phyloP scores from a whole-genome alignment of 2,797 vertebrate genomes.

The Meriones psammophilus region DNA sequence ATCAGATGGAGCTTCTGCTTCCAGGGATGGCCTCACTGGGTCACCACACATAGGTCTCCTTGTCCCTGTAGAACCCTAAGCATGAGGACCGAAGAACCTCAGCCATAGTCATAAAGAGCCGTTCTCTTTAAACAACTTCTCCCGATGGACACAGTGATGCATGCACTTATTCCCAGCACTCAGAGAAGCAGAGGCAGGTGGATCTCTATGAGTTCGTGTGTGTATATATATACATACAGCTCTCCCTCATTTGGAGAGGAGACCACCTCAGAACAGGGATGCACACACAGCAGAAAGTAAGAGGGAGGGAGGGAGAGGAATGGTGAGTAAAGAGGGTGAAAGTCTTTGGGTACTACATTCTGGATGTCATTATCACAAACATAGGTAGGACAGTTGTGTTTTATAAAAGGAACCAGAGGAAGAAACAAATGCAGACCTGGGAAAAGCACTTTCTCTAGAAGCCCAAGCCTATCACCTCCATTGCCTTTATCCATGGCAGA shows the following conservation, averaged over 20 bases:
- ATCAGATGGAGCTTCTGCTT: not conserved
- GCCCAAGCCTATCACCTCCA: not conserved
- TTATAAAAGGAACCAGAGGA: not conserved
- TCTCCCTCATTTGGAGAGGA: not conserved
- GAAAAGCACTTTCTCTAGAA: not conserved
- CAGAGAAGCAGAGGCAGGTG: too few relatives aligned
- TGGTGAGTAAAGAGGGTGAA: not conserved
- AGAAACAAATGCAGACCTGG: not conserved
- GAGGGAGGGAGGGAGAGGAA: not conserved
- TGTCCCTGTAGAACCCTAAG: too few relatives aligned
- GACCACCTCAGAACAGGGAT: constrained; percentile 22
- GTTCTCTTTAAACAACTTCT: not conserved
- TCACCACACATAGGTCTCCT: not conserved
- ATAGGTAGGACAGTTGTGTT: not conserved
- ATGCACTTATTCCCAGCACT: too few relatives aligned
- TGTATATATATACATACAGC: not conserved
- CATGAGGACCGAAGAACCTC: not conserved
- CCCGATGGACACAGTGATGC: too few relatives aligned
- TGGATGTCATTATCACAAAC: not conserved
- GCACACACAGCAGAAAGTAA: not conserved
- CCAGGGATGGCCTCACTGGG: not conserved
- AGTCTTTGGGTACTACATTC: not conserved
- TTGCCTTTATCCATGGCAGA: not conserved
- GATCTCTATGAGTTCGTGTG: too few relatives aligned
- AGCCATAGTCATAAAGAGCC: not conserved